phyloP scores from a whole-genome alignment of 2,888 invertebrate species.

The Nipponacmea schrenckii region DNA sequence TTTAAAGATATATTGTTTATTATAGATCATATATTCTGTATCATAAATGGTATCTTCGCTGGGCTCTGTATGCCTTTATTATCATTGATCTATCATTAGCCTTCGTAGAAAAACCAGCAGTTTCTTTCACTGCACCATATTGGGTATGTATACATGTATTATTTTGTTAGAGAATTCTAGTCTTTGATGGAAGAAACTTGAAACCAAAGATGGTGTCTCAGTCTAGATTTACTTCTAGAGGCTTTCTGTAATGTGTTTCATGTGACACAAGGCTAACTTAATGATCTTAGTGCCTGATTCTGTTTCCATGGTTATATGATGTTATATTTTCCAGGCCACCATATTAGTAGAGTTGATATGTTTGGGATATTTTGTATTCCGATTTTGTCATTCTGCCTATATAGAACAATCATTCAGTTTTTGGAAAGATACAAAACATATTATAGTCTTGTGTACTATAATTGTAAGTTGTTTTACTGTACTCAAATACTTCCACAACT shows the following conservation, averaged over 20 bases:
- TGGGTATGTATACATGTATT: slow-evolving; percentile 53
- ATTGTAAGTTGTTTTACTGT: slow-evolving; percentile 57
- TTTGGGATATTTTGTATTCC: slow-evolving; percentile 59
- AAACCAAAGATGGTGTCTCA: neutral
- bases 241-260: too few relatives aligned
- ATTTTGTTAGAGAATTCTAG: neutral
- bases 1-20: too few relatives aligned
- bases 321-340: slow-evolving; percentile 54
- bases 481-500: slow-evolving; percentile 1
- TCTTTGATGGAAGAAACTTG: neutral
- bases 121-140: slow-evolving; percentile 55
- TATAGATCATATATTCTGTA: slow-evolving; percentile 64
- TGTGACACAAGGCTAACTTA: too few relatives aligned
- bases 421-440: slow-evolving; percentile 67
- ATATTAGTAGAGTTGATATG: slow-evolving; percentile 65
- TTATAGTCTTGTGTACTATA: slow-evolving; percentile 61
- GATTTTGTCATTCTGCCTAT: slow-evolving; percentile 61
- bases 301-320: too few relatives aligned
- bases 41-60: slow-evolving; percentile 60
- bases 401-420: slow-evolving; percentile 61
- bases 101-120: slow-evolving; percentile 67
- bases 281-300: neutral
- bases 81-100: slow-evolving; percentile 61
- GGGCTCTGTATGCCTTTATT: slow-evolving; percentile 60
- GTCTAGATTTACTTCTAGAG: neutral